Evolutionary conservation across 2,888 invertebrate species (phyloP), one percentile per base, ranked within the genome.

Genomic region (Sarcophaga subvicina): DNA sequence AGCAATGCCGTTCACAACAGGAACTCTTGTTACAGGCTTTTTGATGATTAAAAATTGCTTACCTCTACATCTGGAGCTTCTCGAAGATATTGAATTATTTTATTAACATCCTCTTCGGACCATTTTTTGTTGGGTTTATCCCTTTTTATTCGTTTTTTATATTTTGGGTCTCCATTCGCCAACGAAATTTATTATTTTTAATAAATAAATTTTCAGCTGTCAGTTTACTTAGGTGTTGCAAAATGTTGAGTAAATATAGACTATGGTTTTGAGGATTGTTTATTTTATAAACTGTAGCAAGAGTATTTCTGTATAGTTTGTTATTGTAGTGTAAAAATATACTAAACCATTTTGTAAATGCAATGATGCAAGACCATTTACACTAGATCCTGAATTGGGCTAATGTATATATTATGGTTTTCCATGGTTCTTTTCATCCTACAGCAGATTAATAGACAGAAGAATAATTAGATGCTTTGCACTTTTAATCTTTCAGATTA

Each of bases 61-160:
- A 79, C 78, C 78, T 70, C 45, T 78, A 70, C 25, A 45, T 59
- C 45, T 4, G 37, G 45, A 22, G 62, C 60, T 70, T 70, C 78
- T 45, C 60, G 45, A 5, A 62, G 54, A 64, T 80, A 80, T 20
- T 62, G 47, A 11, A 70, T 12, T n/a, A 79, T 71, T 22, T 22
- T 47, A 20, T 4, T 66, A n/a, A 77, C 59, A 17, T 77, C 77
- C 20, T 62, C 6, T 5, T 62, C 20, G 10, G n/a, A 4, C 20
- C 20, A 62, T 62, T 62, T 62, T 20, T 62, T 62, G 10, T 20
- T 6, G 11, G 20, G 60, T 60, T 20, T 20, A 17, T 60, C 20
- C 10, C 60, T 59, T 59, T 4, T 47, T 17, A 27, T 66, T 49
- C 12, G 0, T 49, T 49, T 49, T 49, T 49, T 49, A 49, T 37